Percentiles rank a stretch among this genome's conserved stretches.
phyloP scores from a whole-genome alignment of 2,888 invertebrate genomes.

The Drosophila lutescens region DNA sequence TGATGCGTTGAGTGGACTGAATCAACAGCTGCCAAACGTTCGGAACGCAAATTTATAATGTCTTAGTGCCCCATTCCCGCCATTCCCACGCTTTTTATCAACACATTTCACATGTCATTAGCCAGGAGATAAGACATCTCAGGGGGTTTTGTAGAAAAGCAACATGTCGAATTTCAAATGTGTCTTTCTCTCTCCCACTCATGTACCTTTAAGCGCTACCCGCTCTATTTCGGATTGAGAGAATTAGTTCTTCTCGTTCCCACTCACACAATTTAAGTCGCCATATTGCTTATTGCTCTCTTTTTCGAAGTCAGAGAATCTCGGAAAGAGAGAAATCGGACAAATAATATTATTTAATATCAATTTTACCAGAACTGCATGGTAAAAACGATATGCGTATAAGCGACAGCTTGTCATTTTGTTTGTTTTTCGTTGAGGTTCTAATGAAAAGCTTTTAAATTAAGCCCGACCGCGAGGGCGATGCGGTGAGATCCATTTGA shows the following conservation, averaged over 20 bases:
- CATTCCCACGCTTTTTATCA: constrained; percentile 71
- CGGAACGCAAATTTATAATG: constrained; percentile 68
- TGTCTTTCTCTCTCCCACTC: no score
- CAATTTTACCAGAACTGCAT: no score
- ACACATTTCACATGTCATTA: constrained; percentile 73
- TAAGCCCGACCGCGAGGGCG: constrained; percentile 38
- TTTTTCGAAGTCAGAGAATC: no score
- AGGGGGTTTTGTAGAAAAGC: neutral
- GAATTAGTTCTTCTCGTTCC: no score
- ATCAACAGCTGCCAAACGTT: constrained; percentile 72
- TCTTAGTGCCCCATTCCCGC: constrained; percentile 11
- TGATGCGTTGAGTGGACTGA: constrained; percentile 65
- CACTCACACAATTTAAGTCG: no score
- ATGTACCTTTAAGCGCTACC: no score
- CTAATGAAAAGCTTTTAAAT: constrained; percentile 58
- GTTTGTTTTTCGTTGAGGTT: constrained; percentile 19
- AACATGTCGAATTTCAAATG: no score
- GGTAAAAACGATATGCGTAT: no score
- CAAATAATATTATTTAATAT: no score
- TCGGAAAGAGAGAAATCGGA: no score
- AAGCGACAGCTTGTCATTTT: constrained; percentile 44
- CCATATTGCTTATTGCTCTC: no score
- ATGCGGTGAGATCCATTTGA: constrained; percentile 65
- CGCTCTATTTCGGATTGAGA: no score
- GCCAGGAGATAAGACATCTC: constrained; percentile 29